Evolutionary conservation across 2,888 invertebrate genomes (phyloP), one percentile per base, ranked within the genome.

Genomic region (Meiosimyza platycephala): DNA sequence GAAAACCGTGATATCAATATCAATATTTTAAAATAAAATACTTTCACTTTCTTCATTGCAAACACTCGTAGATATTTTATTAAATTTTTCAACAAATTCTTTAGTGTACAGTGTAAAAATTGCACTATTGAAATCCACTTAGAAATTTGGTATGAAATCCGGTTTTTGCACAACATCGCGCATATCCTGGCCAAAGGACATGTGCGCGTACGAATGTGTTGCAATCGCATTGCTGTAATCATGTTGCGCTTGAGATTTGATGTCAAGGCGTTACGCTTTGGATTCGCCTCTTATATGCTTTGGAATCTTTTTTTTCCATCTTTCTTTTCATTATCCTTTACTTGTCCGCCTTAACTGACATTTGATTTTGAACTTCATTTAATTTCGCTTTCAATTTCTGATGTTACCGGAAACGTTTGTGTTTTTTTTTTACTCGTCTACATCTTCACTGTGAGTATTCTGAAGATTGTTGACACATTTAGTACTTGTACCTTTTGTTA

Each of bases 371-470:
- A 54, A 72, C 75, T 71, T 69, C 75, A 66, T 72, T 76, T 75
- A 75, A 78, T 81, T 80, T 80, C 78, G 79, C 78, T 82, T 84
- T 84, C 84, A 82, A 80, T 85, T 80, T 80, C 76, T 67, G 76
- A 74, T 74, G 74, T 78, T 77, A 80, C 79, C 81, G 84, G 85
- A 84, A 84, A 80, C 79, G 82, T 80, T 80, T 81, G 83, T 83
- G 52, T 62, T 70, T 47, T 60, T 33, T 18, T 48, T n/a, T 7
- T 13, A n/a, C n/a, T 15, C 62, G 40, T 52, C 72, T 76, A 69
- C 40, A 40, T 9, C 40, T 9, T 40, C 40, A 28, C 9, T 40
- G 3, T 7, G 40, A 40, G 40, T 4, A 12, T 66, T 50, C 70
- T 52, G 47, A n/a, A 69, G 74, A 79, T 80, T 82, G 81, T 81